These are phyloP conservation scores for Limenitis camilla DNA, from an alignment of 2,888 invertebrate genomes.

Conservation along the genomic window DNA sequence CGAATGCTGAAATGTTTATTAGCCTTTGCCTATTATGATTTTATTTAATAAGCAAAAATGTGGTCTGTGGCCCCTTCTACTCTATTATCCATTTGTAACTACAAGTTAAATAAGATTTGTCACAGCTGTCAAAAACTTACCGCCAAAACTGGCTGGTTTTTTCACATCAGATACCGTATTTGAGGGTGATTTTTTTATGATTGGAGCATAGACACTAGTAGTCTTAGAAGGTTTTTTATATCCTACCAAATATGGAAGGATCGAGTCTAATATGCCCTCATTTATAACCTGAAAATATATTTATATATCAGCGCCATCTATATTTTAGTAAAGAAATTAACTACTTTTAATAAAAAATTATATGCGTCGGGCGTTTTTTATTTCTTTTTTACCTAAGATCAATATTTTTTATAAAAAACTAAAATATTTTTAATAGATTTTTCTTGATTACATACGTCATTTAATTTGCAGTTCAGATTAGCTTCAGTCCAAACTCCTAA, in stretches of 20 bases:
- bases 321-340: not conserved
- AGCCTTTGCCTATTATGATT: not conserved
- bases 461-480: slow-evolving; percentile 67
- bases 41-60: not conserved
- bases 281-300: slow-evolving; percentile 79
- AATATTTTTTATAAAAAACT: too few species aligned
- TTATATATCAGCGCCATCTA: slow-evolving; percentile 12
- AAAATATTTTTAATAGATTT: too few species aligned
- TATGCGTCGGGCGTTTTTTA: too few species aligned
- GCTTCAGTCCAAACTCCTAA: slow-evolving; percentile 68
- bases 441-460: slow-evolving; percentile 44
- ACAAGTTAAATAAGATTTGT: not conserved
- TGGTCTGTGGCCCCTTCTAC: not conserved
- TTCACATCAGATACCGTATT: slow-evolving; percentile 52
- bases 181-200: slow-evolving; percentile 67
- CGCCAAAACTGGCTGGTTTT: slow-evolving; percentile 69
- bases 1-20: too few species aligned
- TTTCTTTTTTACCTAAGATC: too few species aligned
- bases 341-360: too few species aligned
- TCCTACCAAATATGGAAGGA: slow-evolving; percentile 82
- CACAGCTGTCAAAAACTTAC: slow-evolving; percentile 39
- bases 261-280: slow-evolving; percentile 88
- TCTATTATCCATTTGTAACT: not conserved
- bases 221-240: slow-evolving; percentile 72
- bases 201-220: slow-evolving; percentile 66